Evolutionary conservation across 1,140 invertebrate species (phyloP).

Genomic region (Latrodectus geometricus): DNA sequence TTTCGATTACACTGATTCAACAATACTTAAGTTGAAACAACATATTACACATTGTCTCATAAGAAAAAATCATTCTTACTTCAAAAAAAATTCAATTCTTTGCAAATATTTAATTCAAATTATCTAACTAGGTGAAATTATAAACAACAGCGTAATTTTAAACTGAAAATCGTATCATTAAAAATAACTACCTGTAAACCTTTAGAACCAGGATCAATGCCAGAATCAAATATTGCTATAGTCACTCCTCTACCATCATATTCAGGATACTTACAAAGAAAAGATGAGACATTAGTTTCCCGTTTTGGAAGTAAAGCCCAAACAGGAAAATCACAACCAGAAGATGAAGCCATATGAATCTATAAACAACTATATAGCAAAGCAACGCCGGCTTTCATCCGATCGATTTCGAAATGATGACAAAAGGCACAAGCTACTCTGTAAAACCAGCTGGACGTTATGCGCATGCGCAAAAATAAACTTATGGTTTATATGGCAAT

Average conservation of each 20-base stretch:
- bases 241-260: slow-evolving; percentile 92
- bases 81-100: no score
- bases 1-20: no score
- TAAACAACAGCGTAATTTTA: not conserved
- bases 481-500: no score
- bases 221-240: slow-evolving; percentile 97
- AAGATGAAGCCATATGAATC: not conserved
- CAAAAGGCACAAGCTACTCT: no score
- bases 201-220: slow-evolving; percentile 93
- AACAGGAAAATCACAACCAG: slow-evolving; percentile 75
- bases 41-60: no score
- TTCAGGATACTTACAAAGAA: slow-evolving; percentile 89
- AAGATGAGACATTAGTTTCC: slow-evolving; percentile 90
- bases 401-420: no score
- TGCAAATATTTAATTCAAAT: not conserved
- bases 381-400: no score
- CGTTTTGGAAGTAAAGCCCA: slow-evolving; percentile 92
- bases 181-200: slow-evolving; percentile 84
- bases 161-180: not conserved
- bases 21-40: no score
- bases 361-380: no score
- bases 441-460: no score
- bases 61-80: no score
- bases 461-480: no score
- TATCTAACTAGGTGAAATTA: not conserved